These are phyloP conservation scores for Peromyscus eremicus DNA, from an alignment of 2,797 vertebrate genomes.

Conservation along the genomic window DNA sequence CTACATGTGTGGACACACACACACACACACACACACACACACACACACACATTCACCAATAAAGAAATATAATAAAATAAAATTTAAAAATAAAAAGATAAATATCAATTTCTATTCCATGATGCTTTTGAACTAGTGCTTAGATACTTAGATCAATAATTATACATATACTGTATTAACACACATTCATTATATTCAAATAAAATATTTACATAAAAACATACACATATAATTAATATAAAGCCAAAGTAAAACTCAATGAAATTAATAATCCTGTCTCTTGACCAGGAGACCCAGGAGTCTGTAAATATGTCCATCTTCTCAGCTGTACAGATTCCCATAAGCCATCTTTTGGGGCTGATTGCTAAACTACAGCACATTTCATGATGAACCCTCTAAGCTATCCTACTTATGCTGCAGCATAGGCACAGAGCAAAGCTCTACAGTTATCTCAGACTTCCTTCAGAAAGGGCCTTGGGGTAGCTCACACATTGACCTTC, in stretches of 20 bases:
- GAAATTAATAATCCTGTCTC: not conserved
- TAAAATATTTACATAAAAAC: not conserved
- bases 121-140: constrained; percentile 23
- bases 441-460: not conserved
- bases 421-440: not conserved
- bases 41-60: not conserved
- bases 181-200: not conserved
- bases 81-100: not conserved
- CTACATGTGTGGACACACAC: too few relatives aligned
- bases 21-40: not conserved
- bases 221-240: not conserved
- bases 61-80: not conserved
- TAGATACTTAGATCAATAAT: not conserved
- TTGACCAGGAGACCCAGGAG: not conserved
- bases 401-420: not conserved
- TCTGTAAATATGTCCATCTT: not conserved
- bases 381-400: not conserved
- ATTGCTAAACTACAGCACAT: not conserved
- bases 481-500: not conserved
- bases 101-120: not conserved
- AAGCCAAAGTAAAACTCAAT: not conserved
- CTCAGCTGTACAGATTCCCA: not conserved
- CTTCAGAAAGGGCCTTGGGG: not conserved
- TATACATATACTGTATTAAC: not conserved
- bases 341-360: not conserved